Evolutionary conservation across 2,888 invertebrate genomes (phyloP), one percentile per base, ranked within the genome.

Genomic region (Tipula unca): DNA sequence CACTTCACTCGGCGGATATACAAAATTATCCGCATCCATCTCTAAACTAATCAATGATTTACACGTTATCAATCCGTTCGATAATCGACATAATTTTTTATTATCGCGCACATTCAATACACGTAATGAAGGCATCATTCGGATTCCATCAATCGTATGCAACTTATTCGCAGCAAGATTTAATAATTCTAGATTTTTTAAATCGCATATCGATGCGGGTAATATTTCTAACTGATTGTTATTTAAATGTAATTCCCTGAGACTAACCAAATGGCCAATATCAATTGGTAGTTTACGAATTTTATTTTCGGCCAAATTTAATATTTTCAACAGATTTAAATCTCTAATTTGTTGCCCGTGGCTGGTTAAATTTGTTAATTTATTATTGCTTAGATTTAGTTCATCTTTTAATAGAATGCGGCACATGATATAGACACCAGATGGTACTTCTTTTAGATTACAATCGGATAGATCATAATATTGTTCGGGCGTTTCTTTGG

Each of bases 391-490:
- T 87, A 95, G 90, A 89, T 92, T 92, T 87, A 96, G 90, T 86
- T 91, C 91, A 89, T 95, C 94, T 91, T 97, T 97, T 87, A 96
- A 93, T 89, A 96, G 94, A 82, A 97, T 96, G 90, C 95, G 94
- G 90, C 96, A 96, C 86, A 96, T 91, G 35, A 95, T 94, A 90
- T 94, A 97, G 86, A 96, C 94, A 86, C 96, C 96, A 86, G 94
- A 92, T 54, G 97, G 96, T 85, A 97, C 93, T 88, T 91, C 92
- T 88, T 93, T 93, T 86, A 97, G 91, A 89, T 94, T 93, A 90
- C 97, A 97, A 87, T 94, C 94, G 4, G 96, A 95, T 87, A 97
- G 90, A 90, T 97, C 96, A 90, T 96, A 96, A 86, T 94, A 92
- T 86, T 95, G 94, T 89, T 96, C 96, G 36, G 96, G 97, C 87